Evolutionary conservation across 2,888 invertebrate genomes (phyloP).

Genomic region (Prenolepis imparis): DNA sequence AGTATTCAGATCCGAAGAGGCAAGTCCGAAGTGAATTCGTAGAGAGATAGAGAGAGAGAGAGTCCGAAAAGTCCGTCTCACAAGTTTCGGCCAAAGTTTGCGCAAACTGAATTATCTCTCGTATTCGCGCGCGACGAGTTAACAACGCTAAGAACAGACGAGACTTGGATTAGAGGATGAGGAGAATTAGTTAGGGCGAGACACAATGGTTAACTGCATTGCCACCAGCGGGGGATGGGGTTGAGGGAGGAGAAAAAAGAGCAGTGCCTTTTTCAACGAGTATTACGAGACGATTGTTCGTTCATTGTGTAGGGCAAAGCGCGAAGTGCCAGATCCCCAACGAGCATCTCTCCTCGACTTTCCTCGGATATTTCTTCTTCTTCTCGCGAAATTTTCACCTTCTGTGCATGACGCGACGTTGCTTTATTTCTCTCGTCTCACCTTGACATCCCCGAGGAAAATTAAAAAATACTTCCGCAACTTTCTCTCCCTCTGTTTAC

Average conservation of each 20-base stretch:
- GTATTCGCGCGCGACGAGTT: constrained; percentile 10
- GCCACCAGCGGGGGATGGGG: neutral
- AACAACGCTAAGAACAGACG: neutral
- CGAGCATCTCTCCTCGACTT: neutral
- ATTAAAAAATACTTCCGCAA: neutral
- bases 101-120: constrained; percentile 17
- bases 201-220: constrained; percentile 29
- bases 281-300: constrained; percentile 28
- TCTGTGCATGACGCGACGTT: neutral
- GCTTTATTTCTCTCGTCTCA: too few relatives aligned
- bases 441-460: neutral
- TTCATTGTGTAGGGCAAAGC: constrained; percentile 6
- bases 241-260: neutral
- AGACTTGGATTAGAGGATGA: neutral
- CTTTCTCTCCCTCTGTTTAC: neutral
- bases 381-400: constrained; percentile 16
- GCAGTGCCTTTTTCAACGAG: neutral
- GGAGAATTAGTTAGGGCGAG: constrained; percentile 29
- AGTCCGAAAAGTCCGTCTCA: constrained; percentile 27
- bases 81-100: neutral
- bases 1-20: constrained; percentile 38
- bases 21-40: constrained; percentile 18
- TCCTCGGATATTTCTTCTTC: neutral
- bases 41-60: neutral
- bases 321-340: neutral